A percentile compares a stretch with the other conserved stretches of the same genome.
Conservation (phyloP, 2,888 invertebrate species). For the Unio pictorum region DNA sequence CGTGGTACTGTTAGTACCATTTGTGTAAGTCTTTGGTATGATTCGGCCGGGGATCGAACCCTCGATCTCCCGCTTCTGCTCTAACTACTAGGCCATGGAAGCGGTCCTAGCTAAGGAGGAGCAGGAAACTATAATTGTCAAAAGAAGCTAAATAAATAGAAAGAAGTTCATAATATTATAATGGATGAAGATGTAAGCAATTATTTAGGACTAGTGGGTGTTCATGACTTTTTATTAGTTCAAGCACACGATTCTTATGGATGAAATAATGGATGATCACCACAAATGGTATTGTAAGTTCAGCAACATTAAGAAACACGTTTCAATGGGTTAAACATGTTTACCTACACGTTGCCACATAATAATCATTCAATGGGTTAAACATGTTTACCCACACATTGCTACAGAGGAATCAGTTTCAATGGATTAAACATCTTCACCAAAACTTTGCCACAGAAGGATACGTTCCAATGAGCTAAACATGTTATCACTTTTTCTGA, state of each 20-base stretch:
- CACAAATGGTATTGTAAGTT: constrained; percentile 2
- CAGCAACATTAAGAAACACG: neutral
- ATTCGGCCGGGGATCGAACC: too few relatives aligned
- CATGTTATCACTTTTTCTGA: constrained; percentile 14
- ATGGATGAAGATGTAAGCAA: neutral
- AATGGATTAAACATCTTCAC: neutral
- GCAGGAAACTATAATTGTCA: constrained; percentile 9
- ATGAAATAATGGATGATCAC: constrained; percentile 5
- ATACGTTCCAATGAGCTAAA: too few relatives aligned
- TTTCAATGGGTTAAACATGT: neutral
- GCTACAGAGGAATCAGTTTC: neutral
- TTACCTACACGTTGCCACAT: constrained; percentile 3
- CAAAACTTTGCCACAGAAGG: constrained; percentile 1
- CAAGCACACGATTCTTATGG: constrained; percentile 5
- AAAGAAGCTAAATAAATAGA: constrained; percentile 4
- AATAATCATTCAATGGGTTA: neutral
- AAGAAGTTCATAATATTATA: neutral
- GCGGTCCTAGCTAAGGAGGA: constrained; percentile 1
- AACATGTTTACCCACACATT: constrained; percentile 3
- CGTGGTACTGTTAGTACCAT: too few relatives aligned
- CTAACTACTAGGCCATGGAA: too few relatives aligned
- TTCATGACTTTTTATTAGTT: constrained; percentile 1
- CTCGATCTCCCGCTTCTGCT: too few relatives aligned
- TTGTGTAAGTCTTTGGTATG: too few relatives aligned
- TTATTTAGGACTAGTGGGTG: constrained; percentile 4